Conservation (phyloP, 2,113 vertebrate species). For the Psilopogon haemacephalus region DNA sequence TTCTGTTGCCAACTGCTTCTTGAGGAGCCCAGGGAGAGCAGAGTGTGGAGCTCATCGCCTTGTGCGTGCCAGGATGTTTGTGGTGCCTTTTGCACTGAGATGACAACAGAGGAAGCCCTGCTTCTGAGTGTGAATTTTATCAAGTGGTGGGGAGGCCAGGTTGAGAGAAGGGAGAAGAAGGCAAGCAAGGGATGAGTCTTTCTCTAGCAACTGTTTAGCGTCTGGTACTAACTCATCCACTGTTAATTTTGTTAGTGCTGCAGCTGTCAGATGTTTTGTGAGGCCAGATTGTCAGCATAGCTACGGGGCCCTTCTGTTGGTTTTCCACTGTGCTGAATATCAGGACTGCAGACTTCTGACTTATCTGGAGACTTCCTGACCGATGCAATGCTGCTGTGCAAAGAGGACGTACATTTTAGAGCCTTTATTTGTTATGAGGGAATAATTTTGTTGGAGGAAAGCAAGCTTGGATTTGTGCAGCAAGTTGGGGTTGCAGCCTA, state of each 20-base stretch:
- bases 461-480: neutral
- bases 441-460: slow-evolving; percentile 21
- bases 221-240: slow-evolving; percentile 96
- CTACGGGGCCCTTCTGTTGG: slow-evolving; percentile 92
- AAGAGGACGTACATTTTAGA: slow-evolving; percentile 56
- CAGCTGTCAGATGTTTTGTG: slow-evolving; percentile 87
- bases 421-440: slow-evolving; percentile 24
- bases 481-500: neutral
- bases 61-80: neutral
- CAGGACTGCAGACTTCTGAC: slow-evolving; percentile 81
- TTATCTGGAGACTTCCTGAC: slow-evolving; percentile 72
- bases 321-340: slow-evolving; percentile 89
- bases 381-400: slow-evolving; percentile 53
- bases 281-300: slow-evolving; percentile 90
- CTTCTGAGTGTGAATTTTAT: slow-evolving; percentile 16
- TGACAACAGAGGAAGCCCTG: neutral
- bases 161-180: slow-evolving; percentile 24
- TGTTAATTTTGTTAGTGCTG: slow-evolving; percentile 94
- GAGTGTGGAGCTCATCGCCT: neutral
- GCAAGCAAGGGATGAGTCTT: slow-evolving; percentile 62
- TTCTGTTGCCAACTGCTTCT: neutral
- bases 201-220: slow-evolving; percentile 80
- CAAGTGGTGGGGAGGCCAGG: slow-evolving; percentile 44
- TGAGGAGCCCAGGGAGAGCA: neutral
- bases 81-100: neutral